These are phyloP conservation scores for Amphiduros pacificus DNA, from an alignment of 2,888 invertebrate species.

Conservation along the genomic window DNA sequence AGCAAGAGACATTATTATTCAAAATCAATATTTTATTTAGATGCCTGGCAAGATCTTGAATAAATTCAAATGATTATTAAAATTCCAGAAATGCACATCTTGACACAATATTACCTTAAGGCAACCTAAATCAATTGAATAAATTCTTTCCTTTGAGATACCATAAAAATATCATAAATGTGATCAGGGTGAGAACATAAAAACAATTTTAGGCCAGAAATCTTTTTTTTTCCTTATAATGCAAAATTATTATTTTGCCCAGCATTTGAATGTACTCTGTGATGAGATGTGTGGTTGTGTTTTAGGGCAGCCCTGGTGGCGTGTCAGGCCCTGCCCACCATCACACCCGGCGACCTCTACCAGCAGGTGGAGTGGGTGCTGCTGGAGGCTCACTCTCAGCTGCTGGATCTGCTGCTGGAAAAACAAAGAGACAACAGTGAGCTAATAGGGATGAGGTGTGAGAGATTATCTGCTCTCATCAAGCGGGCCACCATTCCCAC, in stretches of 20 bases:
- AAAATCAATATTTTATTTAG: too few relatives aligned
- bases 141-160: too few relatives aligned
- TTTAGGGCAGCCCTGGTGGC: conserved; percentile 51
- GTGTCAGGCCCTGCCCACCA: conserved; percentile 42
- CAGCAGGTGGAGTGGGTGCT: conserved; percentile 56
- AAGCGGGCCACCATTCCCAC: conserved; percentile 48
- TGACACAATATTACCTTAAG: too few relatives aligned
- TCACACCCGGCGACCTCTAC: conserved; percentile 51
- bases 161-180: too few relatives aligned
- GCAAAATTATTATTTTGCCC: background rate
- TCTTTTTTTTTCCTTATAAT: too few relatives aligned
- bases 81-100: too few relatives aligned
- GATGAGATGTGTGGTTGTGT: background rate
- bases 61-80: too few relatives aligned
- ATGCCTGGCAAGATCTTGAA: too few relatives aligned
- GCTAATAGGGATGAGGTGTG: conserved; percentile 48
- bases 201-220: too few relatives aligned
- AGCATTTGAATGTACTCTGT: background rate
- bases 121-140: background rate
- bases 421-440: conserved; percentile 32
- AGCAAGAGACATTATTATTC: too few relatives aligned
- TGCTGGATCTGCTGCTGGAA: conserved; percentile 43
- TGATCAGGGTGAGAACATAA: too few relatives aligned
- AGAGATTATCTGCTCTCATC: conserved; percentile 51
- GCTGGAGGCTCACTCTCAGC: conserved; percentile 50